phyloP scores from a whole-genome alignment of 2,888 invertebrate species.

The Alcis repandata region DNA sequence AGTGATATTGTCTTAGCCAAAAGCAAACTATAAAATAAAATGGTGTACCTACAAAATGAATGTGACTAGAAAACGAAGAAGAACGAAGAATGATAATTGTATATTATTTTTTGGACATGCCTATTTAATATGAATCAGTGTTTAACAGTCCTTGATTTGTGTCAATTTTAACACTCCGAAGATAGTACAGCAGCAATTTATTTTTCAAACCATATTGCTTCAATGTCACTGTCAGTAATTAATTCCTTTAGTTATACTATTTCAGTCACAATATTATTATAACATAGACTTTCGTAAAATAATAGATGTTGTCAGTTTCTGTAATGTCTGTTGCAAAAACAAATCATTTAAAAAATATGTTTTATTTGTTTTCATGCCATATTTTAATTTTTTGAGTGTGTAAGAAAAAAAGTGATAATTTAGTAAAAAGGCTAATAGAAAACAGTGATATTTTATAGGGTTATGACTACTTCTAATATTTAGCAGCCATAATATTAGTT shows the following conservation, averaged over 20 bases:
- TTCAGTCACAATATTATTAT: too few relatives aligned
- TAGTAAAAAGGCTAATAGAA: background rate
- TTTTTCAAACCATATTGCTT: too few relatives aligned
- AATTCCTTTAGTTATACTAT: too few relatives aligned
- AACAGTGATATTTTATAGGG: constrained; percentile 1
- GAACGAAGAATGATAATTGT: background rate
- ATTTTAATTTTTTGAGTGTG: background rate
- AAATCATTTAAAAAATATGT: background rate
- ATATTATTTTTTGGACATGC: too few relatives aligned
- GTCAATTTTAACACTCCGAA: too few relatives aligned
- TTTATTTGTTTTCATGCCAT: background rate
- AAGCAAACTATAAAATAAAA: constrained; percentile 71
- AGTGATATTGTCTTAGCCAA: constrained; percentile 47
- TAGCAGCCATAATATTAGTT: constrained; percentile 1
- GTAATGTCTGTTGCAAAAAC: background rate
- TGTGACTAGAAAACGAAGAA: background rate
- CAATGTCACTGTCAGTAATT: too few relatives aligned
- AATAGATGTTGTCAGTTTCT: too few relatives aligned
- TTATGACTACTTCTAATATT: background rate
- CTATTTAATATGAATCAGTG: too few relatives aligned
- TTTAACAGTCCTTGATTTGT: too few relatives aligned
- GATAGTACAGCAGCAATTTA: too few relatives aligned
- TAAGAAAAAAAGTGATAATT: background rate
- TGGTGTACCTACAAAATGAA: background rate
- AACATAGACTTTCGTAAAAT: too few relatives aligned